These are phyloP conservation scores for Eutrigla gurnardus DNA, from an alignment of 2,797 vertebrate genomes.

Conservation along the genomic window DNA sequence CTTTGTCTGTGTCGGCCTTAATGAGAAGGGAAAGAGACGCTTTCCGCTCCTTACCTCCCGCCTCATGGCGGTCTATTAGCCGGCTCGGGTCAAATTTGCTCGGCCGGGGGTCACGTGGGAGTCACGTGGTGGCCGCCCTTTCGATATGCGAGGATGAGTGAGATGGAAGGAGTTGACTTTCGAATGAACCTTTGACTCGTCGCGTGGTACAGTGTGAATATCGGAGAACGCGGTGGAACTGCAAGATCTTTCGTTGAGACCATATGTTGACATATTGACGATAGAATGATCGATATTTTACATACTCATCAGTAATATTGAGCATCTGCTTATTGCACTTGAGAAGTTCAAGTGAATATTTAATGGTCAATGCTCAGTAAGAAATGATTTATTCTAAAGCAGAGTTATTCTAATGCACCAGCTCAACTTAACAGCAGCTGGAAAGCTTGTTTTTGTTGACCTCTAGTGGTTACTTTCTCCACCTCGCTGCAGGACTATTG, in stretches of 20 bases:
- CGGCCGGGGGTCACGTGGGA: constrained; percentile 39
- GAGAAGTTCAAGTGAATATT: constrained; percentile 4
- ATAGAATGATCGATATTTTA: constrained; percentile 42
- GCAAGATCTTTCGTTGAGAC: constrained; percentile 12
- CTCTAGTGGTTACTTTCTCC: too few relatives aligned
- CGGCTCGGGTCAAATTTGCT: constrained; percentile 55
- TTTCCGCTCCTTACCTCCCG: constrained; percentile 46
- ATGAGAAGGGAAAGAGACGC: constrained; percentile 63
- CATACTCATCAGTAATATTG: constrained; percentile 29
- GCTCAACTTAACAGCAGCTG: background rate
- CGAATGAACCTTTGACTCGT: constrained; percentile 13
- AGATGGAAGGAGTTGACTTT: constrained; percentile 31
- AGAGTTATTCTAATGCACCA: background rate
- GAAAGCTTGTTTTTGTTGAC: background rate
- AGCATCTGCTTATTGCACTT: constrained; percentile 20
- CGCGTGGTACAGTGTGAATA: constrained; percentile 2
- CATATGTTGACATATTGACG: constrained; percentile 48
- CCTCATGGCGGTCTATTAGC: constrained; percentile 56
- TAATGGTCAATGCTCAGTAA: background rate
- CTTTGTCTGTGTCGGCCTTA: constrained; percentile 61
- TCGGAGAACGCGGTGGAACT: constrained; percentile 1
- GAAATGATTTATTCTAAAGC: background rate
- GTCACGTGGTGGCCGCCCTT: constrained; percentile 33
- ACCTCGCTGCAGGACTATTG: too few relatives aligned
- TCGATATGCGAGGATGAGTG: constrained; percentile 31